A percentile compares a stretch with the other conserved stretches of the same genome.
These are phyloP conservation scores for Chironomus tentans DNA, from an alignment of 2,888 invertebrate species.

Conservation along the genomic window DNA sequence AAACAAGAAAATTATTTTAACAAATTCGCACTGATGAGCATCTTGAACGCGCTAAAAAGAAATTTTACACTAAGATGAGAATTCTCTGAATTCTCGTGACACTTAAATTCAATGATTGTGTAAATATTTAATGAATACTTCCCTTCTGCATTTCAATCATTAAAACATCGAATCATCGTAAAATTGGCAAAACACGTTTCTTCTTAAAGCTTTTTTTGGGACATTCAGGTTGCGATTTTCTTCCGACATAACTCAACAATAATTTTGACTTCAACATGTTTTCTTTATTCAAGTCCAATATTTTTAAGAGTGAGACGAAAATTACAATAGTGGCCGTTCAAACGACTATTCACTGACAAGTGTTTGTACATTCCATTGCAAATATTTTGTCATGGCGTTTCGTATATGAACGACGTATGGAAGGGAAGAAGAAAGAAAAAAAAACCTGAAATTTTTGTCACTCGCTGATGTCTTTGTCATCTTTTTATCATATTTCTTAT, in stretches of 20 bases:
- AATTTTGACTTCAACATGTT: no score
- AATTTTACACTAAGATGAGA: no score
- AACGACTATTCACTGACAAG: background rate
- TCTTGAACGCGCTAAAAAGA: no score
- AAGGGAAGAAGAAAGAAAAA: background rate
- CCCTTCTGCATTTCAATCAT: no score
- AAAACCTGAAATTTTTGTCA: constrained; percentile 3
- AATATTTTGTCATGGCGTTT: constrained; percentile 4
- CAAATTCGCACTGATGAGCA: no score
- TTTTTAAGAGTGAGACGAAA: no score
- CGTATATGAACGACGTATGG: background rate
- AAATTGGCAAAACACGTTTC: background rate
- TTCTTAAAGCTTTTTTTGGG: background rate
- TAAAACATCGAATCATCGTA: background rate
- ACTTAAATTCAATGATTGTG: no score
- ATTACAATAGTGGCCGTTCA: background rate
- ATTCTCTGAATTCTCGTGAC: no score
- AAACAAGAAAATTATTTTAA: no score
- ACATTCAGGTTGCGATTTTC: constrained; percentile 4
- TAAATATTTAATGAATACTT: no score
- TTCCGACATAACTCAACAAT: background rate
- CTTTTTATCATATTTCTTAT: background rate
- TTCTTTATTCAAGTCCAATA: no score
- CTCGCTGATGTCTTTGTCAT: background rate
- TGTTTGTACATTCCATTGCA: constrained; percentile 7